phyloP scores from a whole-genome alignment of 92 coral and sea anemone genomes.

The Zoanthus gigantus region DNA sequence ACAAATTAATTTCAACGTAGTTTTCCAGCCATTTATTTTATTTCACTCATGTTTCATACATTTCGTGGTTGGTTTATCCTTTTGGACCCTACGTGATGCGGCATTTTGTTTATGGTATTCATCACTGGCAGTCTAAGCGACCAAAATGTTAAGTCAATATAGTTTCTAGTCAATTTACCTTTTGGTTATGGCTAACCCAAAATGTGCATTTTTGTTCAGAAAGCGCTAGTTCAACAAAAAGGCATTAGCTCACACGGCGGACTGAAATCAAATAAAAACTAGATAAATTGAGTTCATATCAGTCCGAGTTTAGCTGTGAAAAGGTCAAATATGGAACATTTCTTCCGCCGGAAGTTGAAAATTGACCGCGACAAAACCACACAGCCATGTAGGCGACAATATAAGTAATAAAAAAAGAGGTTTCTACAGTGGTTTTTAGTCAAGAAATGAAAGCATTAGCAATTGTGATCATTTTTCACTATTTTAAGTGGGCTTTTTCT shows the following conservation, averaged over 20 bases:
- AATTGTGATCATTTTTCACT: background rate
- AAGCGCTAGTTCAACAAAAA: background rate
- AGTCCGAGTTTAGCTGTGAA: background rate
- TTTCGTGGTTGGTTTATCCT: too few species aligned
- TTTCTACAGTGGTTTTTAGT: background rate
- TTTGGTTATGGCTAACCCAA: too few species aligned
- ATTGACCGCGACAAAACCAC: conserved; percentile 2
- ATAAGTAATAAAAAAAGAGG: background rate
- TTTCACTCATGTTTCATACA: too few species aligned
- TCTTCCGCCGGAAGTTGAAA: conserved; percentile 8
- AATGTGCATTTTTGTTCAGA: background rate
- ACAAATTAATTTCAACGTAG: too few species aligned
- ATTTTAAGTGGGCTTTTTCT: background rate
- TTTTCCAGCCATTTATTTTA: too few species aligned
- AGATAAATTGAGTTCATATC: background rate
- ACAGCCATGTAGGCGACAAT: background rate
- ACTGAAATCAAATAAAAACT: background rate
- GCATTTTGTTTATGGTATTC: too few species aligned
- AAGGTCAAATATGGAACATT: conserved; percentile 16
- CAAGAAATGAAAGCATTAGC: background rate
- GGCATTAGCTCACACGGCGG: background rate
- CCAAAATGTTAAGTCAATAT: too few species aligned
- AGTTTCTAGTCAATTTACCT: too few species aligned
- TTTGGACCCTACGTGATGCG: too few species aligned
- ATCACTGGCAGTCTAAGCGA: too few species aligned